phyloP scores from a whole-genome alignment of 2,888 invertebrate genomes.

The Masnerella sp. region DNA sequence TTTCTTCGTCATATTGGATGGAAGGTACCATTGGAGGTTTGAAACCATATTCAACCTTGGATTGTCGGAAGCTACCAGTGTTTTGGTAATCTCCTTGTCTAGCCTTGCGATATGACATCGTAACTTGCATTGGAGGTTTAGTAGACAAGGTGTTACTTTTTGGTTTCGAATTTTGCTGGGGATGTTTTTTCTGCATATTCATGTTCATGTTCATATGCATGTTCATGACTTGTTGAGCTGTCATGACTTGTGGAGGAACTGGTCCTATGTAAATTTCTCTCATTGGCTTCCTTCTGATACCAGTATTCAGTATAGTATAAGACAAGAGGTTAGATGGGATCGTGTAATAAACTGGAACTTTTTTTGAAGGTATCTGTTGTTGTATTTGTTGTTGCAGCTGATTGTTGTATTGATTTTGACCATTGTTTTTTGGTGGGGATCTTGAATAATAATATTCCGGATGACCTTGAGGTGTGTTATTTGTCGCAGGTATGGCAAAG shows the following conservation, averaged over 20 bases:
- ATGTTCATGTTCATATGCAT: too few relatives aligned
- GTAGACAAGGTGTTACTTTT: slow-evolving; percentile 56
- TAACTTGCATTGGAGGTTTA: slow-evolving; percentile 48
- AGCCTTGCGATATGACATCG: slow-evolving; percentile 70
- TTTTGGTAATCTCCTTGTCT: slow-evolving; percentile 79
- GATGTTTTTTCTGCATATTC: slow-evolving; percentile 45
- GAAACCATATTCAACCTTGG: slow-evolving; percentile 89
- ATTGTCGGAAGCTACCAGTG: slow-evolving; percentile 81
- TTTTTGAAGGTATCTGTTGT: slow-evolving; percentile 14
- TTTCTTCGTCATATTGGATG: slow-evolving; percentile 86
- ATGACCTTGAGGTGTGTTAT: slow-evolving; percentile 51
- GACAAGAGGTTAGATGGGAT: slow-evolving; percentile 44
- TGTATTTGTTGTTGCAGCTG: neutral
- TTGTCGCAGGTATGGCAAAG: slow-evolving; percentile 52
- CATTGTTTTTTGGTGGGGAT: slow-evolving; percentile 38
- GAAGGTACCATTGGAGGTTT: slow-evolving; percentile 90
- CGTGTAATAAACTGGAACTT: slow-evolving; percentile 47
- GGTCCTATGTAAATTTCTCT: slow-evolving; percentile 49
- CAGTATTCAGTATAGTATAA: slow-evolving; percentile 52
- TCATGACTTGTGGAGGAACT: slow-evolving; percentile 27
- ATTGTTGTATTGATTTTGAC: slow-evolving; percentile 8
- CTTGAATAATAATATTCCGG: slow-evolving; percentile 64
- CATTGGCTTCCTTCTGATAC: slow-evolving; percentile 58
- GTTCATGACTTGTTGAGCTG: slow-evolving; percentile 64
- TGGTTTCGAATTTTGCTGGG: slow-evolving; percentile 58